Evolutionary conservation across 2,888 invertebrate genomes (phyloP).

Genomic region (Asteroscopus sphinx): DNA sequence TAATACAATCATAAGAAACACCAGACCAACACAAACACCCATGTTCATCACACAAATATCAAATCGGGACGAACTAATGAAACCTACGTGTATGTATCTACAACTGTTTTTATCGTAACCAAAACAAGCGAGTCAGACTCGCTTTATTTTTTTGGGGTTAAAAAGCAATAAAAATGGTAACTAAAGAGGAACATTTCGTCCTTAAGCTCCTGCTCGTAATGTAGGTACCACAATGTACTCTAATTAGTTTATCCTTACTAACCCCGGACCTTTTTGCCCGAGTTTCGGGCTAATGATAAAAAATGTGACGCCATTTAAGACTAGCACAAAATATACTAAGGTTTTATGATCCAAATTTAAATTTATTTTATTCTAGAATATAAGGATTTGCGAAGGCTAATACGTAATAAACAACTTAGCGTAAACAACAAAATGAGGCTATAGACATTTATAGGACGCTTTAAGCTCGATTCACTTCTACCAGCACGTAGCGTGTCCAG

Average conservation of each 20-base stretch:
- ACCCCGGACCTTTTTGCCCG: slow-evolving; percentile 33
- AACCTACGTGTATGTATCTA: too few species aligned
- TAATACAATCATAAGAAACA: too few species aligned
- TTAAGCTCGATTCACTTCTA: too few species aligned
- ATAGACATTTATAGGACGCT: too few species aligned
- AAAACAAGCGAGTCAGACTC: slow-evolving; percentile 7
- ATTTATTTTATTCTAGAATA: slow-evolving; percentile 13
- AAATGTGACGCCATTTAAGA: slow-evolving; percentile 36
- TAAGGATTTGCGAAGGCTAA: neutral
- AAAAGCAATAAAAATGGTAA: slow-evolving; percentile 46
- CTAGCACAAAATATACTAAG: slow-evolving; percentile 14
- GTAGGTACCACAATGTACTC: slow-evolving; percentile 39
- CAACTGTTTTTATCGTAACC: slow-evolving; percentile 11
- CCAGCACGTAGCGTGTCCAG: too few species aligned
- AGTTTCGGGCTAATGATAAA: slow-evolving; percentile 40
- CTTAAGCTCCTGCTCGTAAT: slow-evolving; percentile 23
- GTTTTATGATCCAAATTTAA: slow-evolving; percentile 6
- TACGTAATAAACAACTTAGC: slow-evolving; percentile 15
- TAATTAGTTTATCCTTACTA: slow-evolving; percentile 53
- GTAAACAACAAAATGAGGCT: neutral
- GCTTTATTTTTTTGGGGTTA: slow-evolving; percentile 28
- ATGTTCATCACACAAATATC: too few species aligned
- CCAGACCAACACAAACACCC: too few species aligned
- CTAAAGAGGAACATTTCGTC: slow-evolving; percentile 23
- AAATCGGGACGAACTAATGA: too few species aligned